These are phyloP conservation scores for Melanotaenia trifasciata DNA, from an alignment of 2,797 vertebrate species.

Conservation along the genomic window DNA sequence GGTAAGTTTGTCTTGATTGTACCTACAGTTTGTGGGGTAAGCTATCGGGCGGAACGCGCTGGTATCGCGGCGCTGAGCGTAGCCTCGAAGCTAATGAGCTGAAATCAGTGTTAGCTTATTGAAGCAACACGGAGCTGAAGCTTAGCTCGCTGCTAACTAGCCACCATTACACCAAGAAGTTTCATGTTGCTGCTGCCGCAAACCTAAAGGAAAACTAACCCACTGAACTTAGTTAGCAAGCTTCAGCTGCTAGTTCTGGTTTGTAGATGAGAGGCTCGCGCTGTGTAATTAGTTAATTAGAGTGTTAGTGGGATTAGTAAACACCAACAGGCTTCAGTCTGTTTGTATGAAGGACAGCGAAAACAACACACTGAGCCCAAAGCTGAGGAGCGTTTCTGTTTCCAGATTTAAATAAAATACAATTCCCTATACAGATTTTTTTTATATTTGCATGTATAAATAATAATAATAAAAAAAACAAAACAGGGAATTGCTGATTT, in stretches of 20 bases:
- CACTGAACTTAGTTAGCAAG: not conserved
- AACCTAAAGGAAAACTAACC: not conserved
- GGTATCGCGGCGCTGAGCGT: slow-evolving; percentile 35
- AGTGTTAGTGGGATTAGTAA: not conserved
- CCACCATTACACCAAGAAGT: slow-evolving; percentile 54
- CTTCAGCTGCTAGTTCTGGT: too few relatives aligned
- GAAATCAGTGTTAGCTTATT: slow-evolving; percentile 64
- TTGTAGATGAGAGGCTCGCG: too few relatives aligned
- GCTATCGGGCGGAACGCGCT: slow-evolving; percentile 29
- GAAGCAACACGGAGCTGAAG: slow-evolving; percentile 29
- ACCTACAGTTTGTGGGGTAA: not conserved
- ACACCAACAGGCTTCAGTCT: not conserved
- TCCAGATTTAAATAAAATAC: too few relatives aligned
- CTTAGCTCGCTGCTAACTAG: slow-evolving; percentile 59
- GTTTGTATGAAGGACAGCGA: too few relatives aligned
- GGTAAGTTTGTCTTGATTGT: slow-evolving; percentile 51
- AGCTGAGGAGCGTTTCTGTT: too few relatives aligned
- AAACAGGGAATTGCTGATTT: too few relatives aligned
- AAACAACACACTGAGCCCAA: too few relatives aligned
- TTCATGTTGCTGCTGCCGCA: not conserved
- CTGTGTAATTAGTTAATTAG: not conserved
- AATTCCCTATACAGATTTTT: too few relatives aligned
- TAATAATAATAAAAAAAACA: too few relatives aligned
- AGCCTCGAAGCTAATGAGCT: slow-evolving; percentile 60
- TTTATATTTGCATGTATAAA: too few relatives aligned